Base-by-base conservation (phyloP, 1,140 invertebrate species). In the Agrypnia vestita region DNA sequence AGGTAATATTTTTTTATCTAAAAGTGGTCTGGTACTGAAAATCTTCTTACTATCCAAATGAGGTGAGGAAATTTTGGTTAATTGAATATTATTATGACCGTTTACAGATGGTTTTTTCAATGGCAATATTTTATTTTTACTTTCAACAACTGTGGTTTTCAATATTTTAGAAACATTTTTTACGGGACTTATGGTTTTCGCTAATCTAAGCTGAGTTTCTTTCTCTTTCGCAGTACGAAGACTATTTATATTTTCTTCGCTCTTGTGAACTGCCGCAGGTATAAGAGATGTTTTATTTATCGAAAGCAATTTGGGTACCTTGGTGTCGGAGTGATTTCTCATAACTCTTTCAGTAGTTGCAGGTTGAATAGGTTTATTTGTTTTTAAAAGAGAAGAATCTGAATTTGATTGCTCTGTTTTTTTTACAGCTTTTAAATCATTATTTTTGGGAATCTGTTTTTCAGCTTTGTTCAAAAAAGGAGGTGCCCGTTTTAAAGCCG, bases 261-360 rank as follows among this genome's bases (percentile, higher is more conserved):
- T 69, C n/a, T 69, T 69, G 64, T 69, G 44, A 69, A 69, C 64
- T 10, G 44, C 44, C 3, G 64, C 35, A 46, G 64, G 64, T 47
- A 69, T 69, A 35, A 47, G 9, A 4, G 64, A 69, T 17, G 44
- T 47, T 69, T 47, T 69, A 69, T 9, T 69, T 10, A 21, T 46
- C n/a, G 61, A 64, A n/a, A 69, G 43, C 15, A 69, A 47, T 47
- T 69, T 69, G 0, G 64, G 64, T 15, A 69, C 64, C 46, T 69
- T 69, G 13, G 64, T 69, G 15, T 69, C 64, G 44, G 64, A 69
- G 17, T 69, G 64, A 49, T 69, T 69, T 69, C 64, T 69, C 13
- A 69, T 19, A 15, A 69, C 46, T 47, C 46, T 69, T 21, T 69
- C 64, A 69, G 12, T 47, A 3, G 25, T 35, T 35, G 6, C 25